A percentile compares a stretch with the other conserved stretches of the same genome.
phyloP scores from a whole-genome alignment of 2,797 vertebrate genomes.

The Philypnodon macrostomus region DNA sequence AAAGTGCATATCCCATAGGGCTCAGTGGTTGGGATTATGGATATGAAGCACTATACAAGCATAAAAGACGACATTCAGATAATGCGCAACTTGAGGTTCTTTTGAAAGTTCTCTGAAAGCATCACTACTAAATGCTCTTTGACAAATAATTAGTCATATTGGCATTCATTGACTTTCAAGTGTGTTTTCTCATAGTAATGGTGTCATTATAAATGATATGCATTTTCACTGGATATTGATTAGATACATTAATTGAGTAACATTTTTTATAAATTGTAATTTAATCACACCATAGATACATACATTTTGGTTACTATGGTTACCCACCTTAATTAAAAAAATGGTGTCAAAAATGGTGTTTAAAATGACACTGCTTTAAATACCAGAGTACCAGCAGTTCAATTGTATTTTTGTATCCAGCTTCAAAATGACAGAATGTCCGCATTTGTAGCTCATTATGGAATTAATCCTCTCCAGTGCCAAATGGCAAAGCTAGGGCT shows the following conservation, averaged over 20 bases:
- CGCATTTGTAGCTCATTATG: conserved; percentile 64
- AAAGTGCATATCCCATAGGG: conserved; percentile 60
- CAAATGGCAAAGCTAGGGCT: conserved; percentile 59
- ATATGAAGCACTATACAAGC: conserved; percentile 60
- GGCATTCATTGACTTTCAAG: conserved; percentile 50
- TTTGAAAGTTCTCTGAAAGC: conserved; percentile 54
- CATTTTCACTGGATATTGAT: conserved; percentile 18
- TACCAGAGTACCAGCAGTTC: conserved; percentile 30
- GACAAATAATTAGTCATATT: conserved; percentile 68
- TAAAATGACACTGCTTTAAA: conserved; percentile 29
- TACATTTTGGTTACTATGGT: no score
- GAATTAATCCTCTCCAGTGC: conserved; percentile 67
- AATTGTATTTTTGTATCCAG: conserved; percentile 45
- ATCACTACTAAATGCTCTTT: conserved; percentile 45
- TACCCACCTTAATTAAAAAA: no score
- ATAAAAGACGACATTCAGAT: conserved; percentile 61
- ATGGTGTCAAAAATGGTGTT: conserved; percentile 28
- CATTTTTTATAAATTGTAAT: no score
- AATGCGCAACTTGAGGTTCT: conserved; percentile 51
- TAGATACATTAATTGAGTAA: conserved; percentile 19
- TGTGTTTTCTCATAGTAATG: no score
- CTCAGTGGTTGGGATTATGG: conserved; percentile 61
- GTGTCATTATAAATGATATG: no score
- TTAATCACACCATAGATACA: no score
- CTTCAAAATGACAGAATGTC: conserved; percentile 56